Percentiles rank a stretch among this genome's conserved stretches.
These are phyloP conservation scores for Zosterops lateralis DNA, from an alignment of 2,113 vertebrate species.

Conservation along the genomic window DNA sequence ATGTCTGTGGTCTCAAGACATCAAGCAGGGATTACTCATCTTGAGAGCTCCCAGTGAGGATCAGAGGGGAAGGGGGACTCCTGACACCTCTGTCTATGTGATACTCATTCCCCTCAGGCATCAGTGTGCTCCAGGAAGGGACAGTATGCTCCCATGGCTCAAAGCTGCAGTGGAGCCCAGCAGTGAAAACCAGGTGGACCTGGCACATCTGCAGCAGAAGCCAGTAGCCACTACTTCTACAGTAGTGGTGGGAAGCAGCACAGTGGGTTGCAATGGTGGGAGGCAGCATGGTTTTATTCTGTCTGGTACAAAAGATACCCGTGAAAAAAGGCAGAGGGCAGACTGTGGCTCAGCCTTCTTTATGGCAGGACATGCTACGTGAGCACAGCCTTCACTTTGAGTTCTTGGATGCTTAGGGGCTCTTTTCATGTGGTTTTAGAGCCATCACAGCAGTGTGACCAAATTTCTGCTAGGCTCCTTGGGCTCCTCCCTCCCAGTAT, in stretches of 20 bases:
- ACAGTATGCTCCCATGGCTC: accelerated
- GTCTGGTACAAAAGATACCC: neutral
- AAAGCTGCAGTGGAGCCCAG: neutral
- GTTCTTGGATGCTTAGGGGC: neutral
- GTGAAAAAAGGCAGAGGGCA: neutral
- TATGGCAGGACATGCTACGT: neutral
- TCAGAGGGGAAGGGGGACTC: neutral
- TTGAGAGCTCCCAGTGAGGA: neutral
- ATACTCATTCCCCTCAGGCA: neutral
- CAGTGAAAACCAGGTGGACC: neutral
- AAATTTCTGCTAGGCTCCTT: neutral
- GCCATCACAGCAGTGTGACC: neutral
- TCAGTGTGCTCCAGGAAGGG: neutral
- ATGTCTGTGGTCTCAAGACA: neutral
- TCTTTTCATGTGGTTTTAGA: neutral
- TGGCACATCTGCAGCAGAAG: neutral
- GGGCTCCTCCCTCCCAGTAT: neutral
- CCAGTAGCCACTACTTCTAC: neutral
- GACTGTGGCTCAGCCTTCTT: neutral
- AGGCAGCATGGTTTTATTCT: neutral
- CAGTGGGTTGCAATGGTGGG: neutral
- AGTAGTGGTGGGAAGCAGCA: neutral
- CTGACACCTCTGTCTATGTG: accelerated
- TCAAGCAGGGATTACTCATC: neutral
- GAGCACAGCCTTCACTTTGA: neutral